Conservation (phyloP, 2,113 vertebrate genomes). For the Malurus cyaneus region DNA sequence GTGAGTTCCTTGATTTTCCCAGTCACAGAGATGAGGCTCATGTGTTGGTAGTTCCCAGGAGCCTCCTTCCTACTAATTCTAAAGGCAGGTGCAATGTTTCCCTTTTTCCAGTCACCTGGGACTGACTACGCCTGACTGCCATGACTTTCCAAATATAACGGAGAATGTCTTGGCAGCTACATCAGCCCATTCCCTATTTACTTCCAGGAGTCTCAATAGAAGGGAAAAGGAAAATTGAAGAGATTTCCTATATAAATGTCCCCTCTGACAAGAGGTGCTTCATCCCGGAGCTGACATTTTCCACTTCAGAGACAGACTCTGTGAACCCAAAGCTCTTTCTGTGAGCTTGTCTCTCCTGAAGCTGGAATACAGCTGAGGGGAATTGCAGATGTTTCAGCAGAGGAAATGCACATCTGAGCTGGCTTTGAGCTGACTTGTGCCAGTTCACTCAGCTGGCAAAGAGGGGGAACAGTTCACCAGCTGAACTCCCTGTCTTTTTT, state of each 20-base stretch:
- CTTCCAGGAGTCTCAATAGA: background rate
- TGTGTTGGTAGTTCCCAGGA: background rate
- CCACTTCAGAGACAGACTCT: background rate
- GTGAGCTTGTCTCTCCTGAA: background rate
- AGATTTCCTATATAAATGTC: background rate
- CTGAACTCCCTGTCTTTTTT: background rate
- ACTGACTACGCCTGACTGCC: background rate
- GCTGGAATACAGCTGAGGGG: background rate
- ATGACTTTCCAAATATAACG: background rate
- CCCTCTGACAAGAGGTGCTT: background rate
- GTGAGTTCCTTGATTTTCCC: background rate
- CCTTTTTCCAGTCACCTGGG: background rate
- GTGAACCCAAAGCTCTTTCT: background rate
- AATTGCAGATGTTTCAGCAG: background rate
- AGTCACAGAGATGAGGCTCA: background rate
- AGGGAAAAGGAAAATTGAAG: background rate
- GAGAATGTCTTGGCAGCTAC: background rate
- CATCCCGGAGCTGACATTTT: background rate
- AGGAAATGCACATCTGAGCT: background rate
- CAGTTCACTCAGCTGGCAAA: background rate
- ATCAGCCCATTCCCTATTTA: background rate
- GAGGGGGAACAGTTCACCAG: background rate
- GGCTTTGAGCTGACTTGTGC: background rate
- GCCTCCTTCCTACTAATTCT: background rate
- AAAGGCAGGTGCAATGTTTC: background rate